phyloP scores from a whole-genome alignment of 2,888 invertebrate species.

The Furcula furcula region DNA sequence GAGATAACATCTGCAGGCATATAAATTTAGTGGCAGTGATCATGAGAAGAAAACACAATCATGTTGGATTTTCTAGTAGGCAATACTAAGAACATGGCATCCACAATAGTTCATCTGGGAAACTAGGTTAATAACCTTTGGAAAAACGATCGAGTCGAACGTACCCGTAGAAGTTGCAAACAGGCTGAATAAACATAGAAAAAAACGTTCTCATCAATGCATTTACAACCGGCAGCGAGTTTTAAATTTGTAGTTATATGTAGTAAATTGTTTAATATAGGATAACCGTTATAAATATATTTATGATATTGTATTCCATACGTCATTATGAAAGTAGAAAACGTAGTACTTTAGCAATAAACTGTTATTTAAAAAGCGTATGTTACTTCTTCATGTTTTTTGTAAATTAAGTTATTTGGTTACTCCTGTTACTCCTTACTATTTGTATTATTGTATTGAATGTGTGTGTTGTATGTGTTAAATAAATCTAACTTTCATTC shows the following conservation, averaged over 20 bases:
- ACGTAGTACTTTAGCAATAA: too few relatives aligned
- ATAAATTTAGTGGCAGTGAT: neutral
- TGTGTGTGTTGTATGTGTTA: too few relatives aligned
- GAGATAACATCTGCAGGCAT: constrained; percentile 13
- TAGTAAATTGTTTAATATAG: neutral
- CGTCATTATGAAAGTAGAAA: too few relatives aligned
- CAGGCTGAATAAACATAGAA: constrained; percentile 51
- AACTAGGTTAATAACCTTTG: constrained; percentile 73
- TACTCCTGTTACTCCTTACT: too few relatives aligned
- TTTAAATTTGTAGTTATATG: neutral
- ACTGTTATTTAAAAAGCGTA: too few relatives aligned
- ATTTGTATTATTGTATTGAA: too few relatives aligned
- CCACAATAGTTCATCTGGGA: constrained; percentile 35
- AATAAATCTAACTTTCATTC: too few relatives aligned
- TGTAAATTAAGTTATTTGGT: too few relatives aligned
- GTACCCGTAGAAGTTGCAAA: constrained; percentile 49
- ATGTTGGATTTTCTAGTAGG: constrained; percentile 3
- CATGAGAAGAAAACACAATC: neutral
- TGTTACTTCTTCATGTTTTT: too few relatives aligned
- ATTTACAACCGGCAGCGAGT: constrained; percentile 14
- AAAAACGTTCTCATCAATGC: constrained; percentile 34
- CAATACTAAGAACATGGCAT: constrained; percentile 12
- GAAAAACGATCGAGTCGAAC: constrained; percentile 45
- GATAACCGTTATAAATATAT: neutral
- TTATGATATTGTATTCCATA: too few relatives aligned